Conservation (phyloP, 1,140 invertebrate species). For the Neodiprion fabricii region DNA sequence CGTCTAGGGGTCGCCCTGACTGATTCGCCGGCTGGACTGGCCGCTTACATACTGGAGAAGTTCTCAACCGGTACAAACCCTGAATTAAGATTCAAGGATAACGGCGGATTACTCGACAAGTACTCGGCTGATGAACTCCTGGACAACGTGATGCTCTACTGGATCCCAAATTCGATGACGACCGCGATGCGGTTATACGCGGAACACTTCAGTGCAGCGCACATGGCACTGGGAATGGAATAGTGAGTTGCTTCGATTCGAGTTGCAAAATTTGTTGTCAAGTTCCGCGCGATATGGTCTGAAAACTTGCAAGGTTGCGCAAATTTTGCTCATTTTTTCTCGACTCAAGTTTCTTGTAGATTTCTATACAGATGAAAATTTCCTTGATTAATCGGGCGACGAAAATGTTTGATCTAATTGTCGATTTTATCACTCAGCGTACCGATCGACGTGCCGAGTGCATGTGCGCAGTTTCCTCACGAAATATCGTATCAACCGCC, state of each 20-base stretch:
- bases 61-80: slow-evolving; percentile 72
- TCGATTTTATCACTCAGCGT: slow-evolving; percentile 43
- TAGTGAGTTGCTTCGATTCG: slow-evolving; percentile 47
- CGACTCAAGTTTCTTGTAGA: slow-evolving; percentile 29
- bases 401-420: background rate
- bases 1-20: slow-evolving; percentile 63
- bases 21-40: slow-evolving; percentile 72
- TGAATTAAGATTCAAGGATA: slow-evolving; percentile 46
- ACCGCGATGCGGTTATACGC: slow-evolving; percentile 72
- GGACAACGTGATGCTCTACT: slow-evolving; percentile 82
- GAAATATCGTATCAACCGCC: slow-evolving; percentile 56
- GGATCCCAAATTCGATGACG: slow-evolving; percentile 72
- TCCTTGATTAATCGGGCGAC: slow-evolving; percentile 48
- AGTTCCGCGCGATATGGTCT: background rate
- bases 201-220: slow-evolving; percentile 59
- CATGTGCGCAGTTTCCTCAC: slow-evolving; percentile 62
- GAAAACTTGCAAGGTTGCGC: background rate
- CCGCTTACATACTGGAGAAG: slow-evolving; percentile 78
- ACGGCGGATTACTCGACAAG: slow-evolving; percentile 68
- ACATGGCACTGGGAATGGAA: slow-evolving; percentile 44
- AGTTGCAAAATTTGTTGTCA: slow-evolving; percentile 14
- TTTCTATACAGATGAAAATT: slow-evolving; percentile 27
- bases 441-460: slow-evolving; percentile 59
- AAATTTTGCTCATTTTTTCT: too few species aligned
- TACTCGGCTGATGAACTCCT: slow-evolving; percentile 70